Percentiles rank a stretch among this genome's conserved stretches.
Conservation (phyloP, 2,797 vertebrate species). For the Glyptemys insculpta region DNA sequence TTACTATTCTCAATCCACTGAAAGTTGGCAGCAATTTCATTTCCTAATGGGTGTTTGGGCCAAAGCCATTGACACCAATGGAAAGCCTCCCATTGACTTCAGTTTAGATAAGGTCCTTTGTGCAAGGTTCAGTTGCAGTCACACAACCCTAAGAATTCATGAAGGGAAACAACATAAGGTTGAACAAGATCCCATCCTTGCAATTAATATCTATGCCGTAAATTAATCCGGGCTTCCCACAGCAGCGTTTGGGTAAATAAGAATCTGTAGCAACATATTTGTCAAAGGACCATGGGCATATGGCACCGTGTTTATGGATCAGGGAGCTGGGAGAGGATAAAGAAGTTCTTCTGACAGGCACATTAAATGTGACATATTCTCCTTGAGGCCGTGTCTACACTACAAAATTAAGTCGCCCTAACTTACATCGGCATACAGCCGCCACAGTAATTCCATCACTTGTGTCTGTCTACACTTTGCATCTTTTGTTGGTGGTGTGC, state of each 20-base stretch:
- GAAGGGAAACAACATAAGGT: conserved; percentile 6
- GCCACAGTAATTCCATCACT: too few species aligned
- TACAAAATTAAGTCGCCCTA: too few species aligned
- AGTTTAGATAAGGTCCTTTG: not conserved
- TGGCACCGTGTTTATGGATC: not conserved
- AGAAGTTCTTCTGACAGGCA: not conserved
- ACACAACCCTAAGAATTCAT: conserved; percentile 11
- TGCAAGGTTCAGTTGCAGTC: not conserved
- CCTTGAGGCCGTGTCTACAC: not conserved
- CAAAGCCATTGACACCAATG: not conserved
- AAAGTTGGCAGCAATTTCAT: not conserved
- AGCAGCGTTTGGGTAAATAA: conserved; percentile 71
- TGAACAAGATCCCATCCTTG: conserved; percentile 43
- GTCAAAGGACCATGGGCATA: not conserved
- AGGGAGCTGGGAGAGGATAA: conserved; percentile 31
- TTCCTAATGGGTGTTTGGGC: not conserved
- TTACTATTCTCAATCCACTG: not conserved
- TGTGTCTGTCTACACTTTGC: too few species aligned
- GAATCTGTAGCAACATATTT: conserved; percentile 33
- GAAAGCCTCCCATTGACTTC: not conserved
- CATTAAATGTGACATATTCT: conserved; percentile 26
- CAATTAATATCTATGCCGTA: conserved; percentile 70
- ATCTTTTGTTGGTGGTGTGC: too few species aligned
- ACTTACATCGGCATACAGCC: too few species aligned
- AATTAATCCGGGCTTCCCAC: conserved; percentile 43